Conservation (phyloP, 2,797 vertebrate genomes). For the Iguana delicatissima region DNA sequence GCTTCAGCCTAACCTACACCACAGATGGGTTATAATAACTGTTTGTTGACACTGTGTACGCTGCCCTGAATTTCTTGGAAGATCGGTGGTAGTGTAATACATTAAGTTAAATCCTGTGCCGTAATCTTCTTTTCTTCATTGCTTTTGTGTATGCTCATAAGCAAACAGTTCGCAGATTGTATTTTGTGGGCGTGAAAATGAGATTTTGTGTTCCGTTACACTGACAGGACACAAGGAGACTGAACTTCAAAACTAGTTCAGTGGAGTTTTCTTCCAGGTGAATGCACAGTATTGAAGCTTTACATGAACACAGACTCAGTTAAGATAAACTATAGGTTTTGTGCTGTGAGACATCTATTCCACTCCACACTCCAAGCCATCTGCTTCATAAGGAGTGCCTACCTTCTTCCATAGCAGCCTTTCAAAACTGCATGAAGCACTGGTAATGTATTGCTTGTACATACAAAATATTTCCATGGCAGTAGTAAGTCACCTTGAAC, state of each 20-base stretch:
- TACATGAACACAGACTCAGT: background rate
- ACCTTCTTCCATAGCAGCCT: background rate
- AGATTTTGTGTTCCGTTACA: background rate
- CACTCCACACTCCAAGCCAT: background rate
- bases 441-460: background rate
- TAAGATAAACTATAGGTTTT: background rate
- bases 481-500: background rate
- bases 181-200: too few species aligned
- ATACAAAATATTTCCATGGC: background rate
- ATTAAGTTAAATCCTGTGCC: background rate
- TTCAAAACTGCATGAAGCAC: background rate
- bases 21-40: too few species aligned
- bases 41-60: too few species aligned
- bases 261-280: background rate
- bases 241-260: background rate
- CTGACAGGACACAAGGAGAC: background rate
- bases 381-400: background rate
- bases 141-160: too few species aligned
- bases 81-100: background rate
- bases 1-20: too few species aligned
- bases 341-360: background rate
- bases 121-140: background rate
- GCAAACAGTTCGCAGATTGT: too few species aligned
- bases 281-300: background rate
- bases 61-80: too few species aligned